phyloP scores from a whole-genome alignment of 2,113 vertebrate species.

The Procapra przewalskii region DNA sequence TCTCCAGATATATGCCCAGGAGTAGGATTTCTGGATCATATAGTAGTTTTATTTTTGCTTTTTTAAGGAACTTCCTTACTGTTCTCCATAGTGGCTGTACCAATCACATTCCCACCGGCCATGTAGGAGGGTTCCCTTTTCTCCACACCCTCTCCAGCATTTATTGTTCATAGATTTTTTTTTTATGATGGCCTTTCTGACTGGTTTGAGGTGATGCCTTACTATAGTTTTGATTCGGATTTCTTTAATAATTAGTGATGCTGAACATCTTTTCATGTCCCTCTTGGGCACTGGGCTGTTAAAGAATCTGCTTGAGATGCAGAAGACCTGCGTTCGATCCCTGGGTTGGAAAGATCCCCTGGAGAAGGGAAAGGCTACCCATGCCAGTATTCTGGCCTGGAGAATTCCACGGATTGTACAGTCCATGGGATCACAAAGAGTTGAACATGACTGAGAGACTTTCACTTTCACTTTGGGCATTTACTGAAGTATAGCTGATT shows the following conservation, averaged over 20 bases:
- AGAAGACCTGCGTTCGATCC: fast-evolving
- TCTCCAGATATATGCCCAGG: neutral
- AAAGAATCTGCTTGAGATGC: neutral
- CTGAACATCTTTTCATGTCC: neutral
- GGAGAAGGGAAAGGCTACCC: neutral
- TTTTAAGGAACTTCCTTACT: neutral
- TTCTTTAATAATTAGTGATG: neutral
- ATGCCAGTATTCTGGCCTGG: neutral
- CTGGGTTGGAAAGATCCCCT: neutral
- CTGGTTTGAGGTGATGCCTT: neutral
- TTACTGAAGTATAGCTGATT: neutral
- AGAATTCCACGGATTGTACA: neutral
- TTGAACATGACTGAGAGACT: fast-evolving
- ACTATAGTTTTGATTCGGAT: neutral
- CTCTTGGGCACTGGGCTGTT: neutral
- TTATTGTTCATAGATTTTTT: neutral
- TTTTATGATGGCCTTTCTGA: neutral
- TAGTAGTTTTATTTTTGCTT: neutral
- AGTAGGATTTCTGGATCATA: neutral
- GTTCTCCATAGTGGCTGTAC: neutral
- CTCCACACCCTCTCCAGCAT: neutral
- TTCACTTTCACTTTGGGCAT: neutral
- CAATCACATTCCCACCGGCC: neutral
- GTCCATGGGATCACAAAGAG: fast-evolving
- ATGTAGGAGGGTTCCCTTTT: neutral